These are phyloP conservation scores for Heteropelma amictum DNA, from an alignment of 2,888 invertebrate genomes.

Conservation along the genomic window DNA sequence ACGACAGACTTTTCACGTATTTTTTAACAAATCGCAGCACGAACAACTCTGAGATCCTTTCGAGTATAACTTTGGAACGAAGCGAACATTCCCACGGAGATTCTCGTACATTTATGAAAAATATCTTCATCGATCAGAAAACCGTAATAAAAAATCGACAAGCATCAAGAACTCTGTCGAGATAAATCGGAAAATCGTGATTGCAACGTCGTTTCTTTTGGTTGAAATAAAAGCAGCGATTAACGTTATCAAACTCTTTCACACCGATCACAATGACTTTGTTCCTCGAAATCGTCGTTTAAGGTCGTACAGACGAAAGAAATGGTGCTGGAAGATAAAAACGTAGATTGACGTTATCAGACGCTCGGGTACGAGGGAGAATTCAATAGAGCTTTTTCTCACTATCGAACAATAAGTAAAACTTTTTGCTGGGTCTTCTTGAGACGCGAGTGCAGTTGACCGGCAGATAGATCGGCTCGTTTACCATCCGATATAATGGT, in stretches of 20 bases:
- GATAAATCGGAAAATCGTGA: too few relatives aligned
- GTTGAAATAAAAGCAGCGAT: too few relatives aligned
- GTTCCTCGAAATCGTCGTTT: neutral
- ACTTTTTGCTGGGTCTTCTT: neutral
- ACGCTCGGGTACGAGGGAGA: neutral
- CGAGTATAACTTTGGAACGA: too few relatives aligned
- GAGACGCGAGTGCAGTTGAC: conserved; percentile 24
- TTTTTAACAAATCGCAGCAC: neutral
- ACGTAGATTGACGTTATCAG: neutral
- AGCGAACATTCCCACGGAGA: too few relatives aligned
- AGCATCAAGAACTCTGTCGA: too few relatives aligned
- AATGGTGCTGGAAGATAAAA: neutral
- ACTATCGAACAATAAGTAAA: conserved; percentile 1
- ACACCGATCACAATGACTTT: too few relatives aligned
- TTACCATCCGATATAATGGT: conserved; percentile 20
- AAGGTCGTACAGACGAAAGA: neutral
- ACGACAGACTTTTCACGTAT: neutral
- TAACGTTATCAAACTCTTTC: too few relatives aligned
- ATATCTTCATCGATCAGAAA: too few relatives aligned
- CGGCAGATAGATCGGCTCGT: conserved; percentile 15
- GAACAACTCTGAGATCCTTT: too few relatives aligned
- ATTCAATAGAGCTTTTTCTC: conserved; percentile 1
- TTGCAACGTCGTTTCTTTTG: too few relatives aligned
- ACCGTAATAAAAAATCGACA: too few relatives aligned
- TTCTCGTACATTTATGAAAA: too few relatives aligned